Conservation (phyloP, 2,797 vertebrate species). For the Pantherophis alleghaniensis region DNA sequence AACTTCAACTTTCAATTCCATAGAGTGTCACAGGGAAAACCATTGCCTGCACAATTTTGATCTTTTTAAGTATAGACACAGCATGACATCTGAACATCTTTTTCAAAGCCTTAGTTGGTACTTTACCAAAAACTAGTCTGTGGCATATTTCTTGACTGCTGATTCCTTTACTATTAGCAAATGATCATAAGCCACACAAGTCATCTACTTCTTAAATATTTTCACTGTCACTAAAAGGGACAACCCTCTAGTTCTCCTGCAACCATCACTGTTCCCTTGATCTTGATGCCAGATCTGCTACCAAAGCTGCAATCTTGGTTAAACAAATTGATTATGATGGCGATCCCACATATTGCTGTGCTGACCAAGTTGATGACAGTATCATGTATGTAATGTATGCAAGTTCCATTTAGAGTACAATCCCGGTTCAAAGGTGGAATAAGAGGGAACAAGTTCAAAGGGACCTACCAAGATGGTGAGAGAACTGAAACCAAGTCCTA, state of each 20-base stretch:
- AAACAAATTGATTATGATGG: background rate
- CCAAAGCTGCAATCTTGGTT: background rate
- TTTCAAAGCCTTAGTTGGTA: background rate
- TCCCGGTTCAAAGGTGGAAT: background rate
- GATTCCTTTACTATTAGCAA: background rate
- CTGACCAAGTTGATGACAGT: background rate
- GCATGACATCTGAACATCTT: background rate
- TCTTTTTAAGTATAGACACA: background rate
- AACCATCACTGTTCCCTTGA: background rate
- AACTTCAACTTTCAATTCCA: background rate
- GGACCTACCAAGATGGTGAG: background rate
- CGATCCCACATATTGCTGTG: background rate
- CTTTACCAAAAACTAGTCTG: background rate
- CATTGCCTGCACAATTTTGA: background rate
- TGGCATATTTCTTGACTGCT: background rate
- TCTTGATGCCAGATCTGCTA: background rate
- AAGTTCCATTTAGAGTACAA: background rate
- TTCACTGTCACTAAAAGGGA: background rate
- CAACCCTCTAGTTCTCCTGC: background rate
- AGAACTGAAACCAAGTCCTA: background rate
- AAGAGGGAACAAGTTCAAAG: background rate
- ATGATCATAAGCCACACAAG: background rate
- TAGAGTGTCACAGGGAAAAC: background rate
- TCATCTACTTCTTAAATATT: background rate
- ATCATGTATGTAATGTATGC: background rate